A percentile compares a stretch with the other conserved stretches of the same genome.
These are phyloP conservation scores for Tychaedon coryphoeus DNA, from an alignment of 2,113 vertebrate genomes.

Conservation along the genomic window DNA sequence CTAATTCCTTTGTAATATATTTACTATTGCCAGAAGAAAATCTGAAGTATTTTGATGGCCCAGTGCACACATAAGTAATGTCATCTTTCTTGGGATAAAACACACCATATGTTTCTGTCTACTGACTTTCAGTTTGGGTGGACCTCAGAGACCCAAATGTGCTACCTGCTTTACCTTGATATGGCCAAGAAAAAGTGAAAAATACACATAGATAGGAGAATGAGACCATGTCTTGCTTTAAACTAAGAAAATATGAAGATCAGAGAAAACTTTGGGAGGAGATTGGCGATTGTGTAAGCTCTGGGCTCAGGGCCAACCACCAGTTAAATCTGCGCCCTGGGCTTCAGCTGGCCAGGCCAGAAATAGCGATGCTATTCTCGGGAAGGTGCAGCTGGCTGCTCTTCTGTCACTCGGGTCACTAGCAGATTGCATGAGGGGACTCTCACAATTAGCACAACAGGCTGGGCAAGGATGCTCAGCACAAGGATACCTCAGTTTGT, in stretches of 20 bases:
- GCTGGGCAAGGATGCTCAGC: background rate
- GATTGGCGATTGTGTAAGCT: background rate
- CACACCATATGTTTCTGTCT: background rate
- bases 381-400: slow-evolving; percentile 23
- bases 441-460: background rate
- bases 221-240: rapidly evolving
- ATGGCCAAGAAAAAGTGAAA: background rate
- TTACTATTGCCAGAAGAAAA: background rate
- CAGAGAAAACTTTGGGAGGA: background rate
- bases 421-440: background rate
- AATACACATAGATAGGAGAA: background rate
- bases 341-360: background rate
- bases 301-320: background rate
- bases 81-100: background rate
- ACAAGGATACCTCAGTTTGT: background rate
- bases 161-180: background rate
- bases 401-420: background rate
- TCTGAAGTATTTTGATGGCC: background rate
- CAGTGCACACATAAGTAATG: background rate
- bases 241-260: background rate
- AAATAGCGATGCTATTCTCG: slow-evolving; percentile 27
- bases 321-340: background rate
- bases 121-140: background rate
- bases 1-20: background rate
- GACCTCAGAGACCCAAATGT: background rate